Evolutionary conservation across 2,888 invertebrate genomes (phyloP).

Genomic region (Flexamia atlantica): DNA sequence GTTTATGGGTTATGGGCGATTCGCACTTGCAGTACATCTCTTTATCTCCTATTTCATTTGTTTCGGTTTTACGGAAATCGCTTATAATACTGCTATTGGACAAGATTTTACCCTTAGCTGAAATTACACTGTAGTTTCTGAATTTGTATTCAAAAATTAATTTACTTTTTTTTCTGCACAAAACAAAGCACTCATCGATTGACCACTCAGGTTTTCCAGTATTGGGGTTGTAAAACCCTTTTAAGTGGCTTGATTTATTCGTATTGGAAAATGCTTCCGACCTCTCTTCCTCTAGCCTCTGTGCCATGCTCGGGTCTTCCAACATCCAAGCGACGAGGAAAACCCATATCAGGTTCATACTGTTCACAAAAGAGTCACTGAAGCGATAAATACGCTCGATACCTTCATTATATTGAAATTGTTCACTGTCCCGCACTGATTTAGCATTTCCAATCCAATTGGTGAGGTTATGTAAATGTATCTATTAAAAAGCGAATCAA

Average conservation of each 20-base stretch:
- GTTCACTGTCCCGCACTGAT: not conserved
- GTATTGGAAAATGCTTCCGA: not conserved
- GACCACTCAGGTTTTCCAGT: too few relatives aligned
- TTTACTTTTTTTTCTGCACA: not conserved
- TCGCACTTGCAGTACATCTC: not conserved
- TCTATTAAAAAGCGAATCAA: too few relatives aligned
- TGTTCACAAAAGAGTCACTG: slow-evolving; percentile 24
- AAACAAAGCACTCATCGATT: not conserved
- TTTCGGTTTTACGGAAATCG: not conserved
- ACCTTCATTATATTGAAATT: not conserved
- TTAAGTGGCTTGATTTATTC: not conserved
- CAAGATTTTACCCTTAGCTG: not conserved
- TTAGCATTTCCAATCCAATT: not conserved
- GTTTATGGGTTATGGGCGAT: not conserved
- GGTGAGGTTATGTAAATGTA: too few relatives aligned
- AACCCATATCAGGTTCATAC: slow-evolving; percentile 35
- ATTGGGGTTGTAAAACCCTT: not conserved
- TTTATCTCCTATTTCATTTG: not conserved
- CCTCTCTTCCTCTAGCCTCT: not conserved
- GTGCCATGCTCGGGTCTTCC: slow-evolving; percentile 4
- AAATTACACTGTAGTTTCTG: not conserved
- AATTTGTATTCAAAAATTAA: not conserved
- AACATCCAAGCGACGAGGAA: slow-evolving; percentile 45
- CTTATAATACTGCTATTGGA: not conserved
- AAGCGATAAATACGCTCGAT: not conserved